phyloP scores from a whole-genome alignment of 1,140 invertebrate genomes.

The Drosophila yakuba region DNA sequence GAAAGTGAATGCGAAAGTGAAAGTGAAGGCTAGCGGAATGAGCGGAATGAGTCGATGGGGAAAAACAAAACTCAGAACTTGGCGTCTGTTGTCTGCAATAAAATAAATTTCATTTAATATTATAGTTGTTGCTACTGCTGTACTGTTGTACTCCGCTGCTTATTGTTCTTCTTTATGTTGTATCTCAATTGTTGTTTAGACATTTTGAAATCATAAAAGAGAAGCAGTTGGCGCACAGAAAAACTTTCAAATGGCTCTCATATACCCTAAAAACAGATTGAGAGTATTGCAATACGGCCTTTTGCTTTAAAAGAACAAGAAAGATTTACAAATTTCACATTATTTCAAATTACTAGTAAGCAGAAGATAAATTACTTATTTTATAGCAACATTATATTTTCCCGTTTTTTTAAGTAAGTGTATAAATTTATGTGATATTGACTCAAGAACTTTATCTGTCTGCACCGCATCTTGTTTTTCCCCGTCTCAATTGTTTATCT shows the following conservation, averaged over 20 bases:
- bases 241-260: slow-evolving; percentile 47
- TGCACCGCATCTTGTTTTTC: background rate
- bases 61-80: slow-evolving; percentile 32
- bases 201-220: slow-evolving; percentile 63
- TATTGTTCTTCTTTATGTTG: slow-evolving; percentile 49
- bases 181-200: slow-evolving; percentile 51
- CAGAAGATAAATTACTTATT: no score
- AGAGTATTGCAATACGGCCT: background rate
- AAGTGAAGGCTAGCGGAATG: slow-evolving; percentile 13
- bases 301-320: no score
- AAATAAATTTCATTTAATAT: slow-evolving; percentile 71
- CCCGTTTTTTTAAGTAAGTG: background rate
- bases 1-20: background rate
- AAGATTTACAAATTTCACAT: no score
- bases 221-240: slow-evolving; percentile 46
- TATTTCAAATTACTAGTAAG: no score
- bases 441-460: background rate
- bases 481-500: slow-evolving; percentile 34
- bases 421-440: slow-evolving; percentile 3
- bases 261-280: slow-evolving; percentile 1
- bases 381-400: no score
- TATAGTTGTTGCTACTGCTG: slow-evolving; percentile 42
- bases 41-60: slow-evolving; percentile 12
- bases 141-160: slow-evolving; percentile 5
- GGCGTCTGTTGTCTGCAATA: slow-evolving; percentile 62